Base-by-base conservation (phyloP, 2,113 vertebrate genomes). In the Nycticorax nycticorax region DNA sequence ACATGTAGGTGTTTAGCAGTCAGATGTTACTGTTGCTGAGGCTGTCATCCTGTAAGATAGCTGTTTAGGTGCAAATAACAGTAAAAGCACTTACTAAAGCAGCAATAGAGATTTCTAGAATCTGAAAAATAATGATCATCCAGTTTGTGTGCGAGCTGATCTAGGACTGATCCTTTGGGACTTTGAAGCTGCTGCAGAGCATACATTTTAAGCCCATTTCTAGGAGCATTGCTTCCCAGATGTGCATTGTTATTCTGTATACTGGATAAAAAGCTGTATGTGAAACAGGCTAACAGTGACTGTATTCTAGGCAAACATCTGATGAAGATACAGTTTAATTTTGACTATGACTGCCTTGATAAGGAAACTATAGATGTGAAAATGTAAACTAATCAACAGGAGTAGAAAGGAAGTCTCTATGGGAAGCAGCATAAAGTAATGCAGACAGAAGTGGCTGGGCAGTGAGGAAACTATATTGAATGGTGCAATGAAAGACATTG, bases 41-140 rank as follows among this genome's bases (percentile, higher is more conserved):
- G 60, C 84, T 88, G 71, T 94, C 80, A 91, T 41, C 39, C 80
- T 85, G 14, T 22, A 47, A 82, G 80, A 64, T 8, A 72, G 76
- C 43, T 88, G 76, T 69, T 95, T 59, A 95, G 80, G 86, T 92
- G 84, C 66, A 94, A 92, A 73, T 8, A 91, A 89, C 91, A 95
- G 89, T 93, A 94, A 95, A 87, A 91, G 39, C 69, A 81, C 41
- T 90, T 60, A 80, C 35, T 85, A 63, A 94, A 93, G 67, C 57
- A 90, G 55, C 32, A 66, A 24, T 1, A 93, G 91, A 95, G 71
- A 74, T 48, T 92, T 93, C 93, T 83, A 77, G 78, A 93, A 92
- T 74, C 23, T 93, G 79, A 59, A 92, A 89, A 91, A 71, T 35
- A 93, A 71, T 0, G 8, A 89, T 89, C 37, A 69, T 88, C 15